These are phyloP conservation scores for Grantiella picta DNA, from an alignment of 2,113 vertebrate genomes.

Conservation along the genomic window DNA sequence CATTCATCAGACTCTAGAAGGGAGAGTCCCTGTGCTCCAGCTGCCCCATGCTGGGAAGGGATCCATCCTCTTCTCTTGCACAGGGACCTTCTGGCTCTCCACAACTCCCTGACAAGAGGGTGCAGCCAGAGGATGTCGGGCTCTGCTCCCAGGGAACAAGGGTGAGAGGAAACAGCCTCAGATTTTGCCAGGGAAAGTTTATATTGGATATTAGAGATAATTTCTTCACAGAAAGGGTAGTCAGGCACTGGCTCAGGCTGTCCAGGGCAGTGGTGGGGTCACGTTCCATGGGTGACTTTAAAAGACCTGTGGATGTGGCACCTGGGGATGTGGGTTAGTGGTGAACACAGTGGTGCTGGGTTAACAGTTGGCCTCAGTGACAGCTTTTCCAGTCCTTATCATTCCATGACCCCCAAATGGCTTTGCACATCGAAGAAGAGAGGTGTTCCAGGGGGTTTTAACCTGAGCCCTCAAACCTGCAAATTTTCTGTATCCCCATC, in stretches of 20 bases:
- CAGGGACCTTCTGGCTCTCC: not conserved
- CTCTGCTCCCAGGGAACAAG: not conserved
- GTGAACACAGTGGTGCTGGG: not conserved
- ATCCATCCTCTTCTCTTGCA: not conserved
- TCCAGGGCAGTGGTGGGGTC: not conserved
- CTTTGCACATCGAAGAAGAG: not conserved
- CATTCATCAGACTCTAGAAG: not conserved
- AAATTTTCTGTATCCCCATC: not conserved
- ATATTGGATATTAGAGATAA: not conserved
- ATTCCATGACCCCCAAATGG: not conserved
- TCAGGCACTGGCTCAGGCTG: not conserved
- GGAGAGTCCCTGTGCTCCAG: not conserved
- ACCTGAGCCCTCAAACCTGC: not conserved
- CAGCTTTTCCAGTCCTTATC: not conserved
- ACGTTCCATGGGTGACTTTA: not conserved
- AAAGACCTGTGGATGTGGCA: not conserved
- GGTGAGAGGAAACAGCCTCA: not conserved
- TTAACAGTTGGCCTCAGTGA: not conserved
- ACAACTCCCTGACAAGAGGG: not conserved
- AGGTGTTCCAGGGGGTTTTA: too few species aligned
- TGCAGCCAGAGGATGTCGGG: fast-evolving
- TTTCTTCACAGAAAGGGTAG: not conserved
- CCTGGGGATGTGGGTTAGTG: not conserved
- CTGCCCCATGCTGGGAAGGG: not conserved
- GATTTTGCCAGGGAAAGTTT: not conserved